Evolutionary conservation across 2,888 invertebrate genomes (phyloP), one percentile per base, ranked within the genome.

Genomic region (Himalopsyche japonica): DNA sequence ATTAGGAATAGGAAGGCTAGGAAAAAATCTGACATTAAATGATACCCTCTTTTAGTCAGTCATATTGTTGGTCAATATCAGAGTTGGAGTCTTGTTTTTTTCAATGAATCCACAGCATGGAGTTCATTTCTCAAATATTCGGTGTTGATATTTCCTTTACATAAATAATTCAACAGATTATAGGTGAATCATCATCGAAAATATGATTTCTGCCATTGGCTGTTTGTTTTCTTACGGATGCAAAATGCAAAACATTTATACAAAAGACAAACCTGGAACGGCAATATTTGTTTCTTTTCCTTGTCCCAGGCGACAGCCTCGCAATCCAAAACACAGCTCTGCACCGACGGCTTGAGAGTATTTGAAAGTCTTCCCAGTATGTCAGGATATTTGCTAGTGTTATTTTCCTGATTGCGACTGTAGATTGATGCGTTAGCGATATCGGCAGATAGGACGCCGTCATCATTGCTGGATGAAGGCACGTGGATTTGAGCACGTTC

Each of bases 261-360:
- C n/a, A n/a, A n/a, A 79, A 47, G 15, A 78, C 20, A 24, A 64
- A 91, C 92, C 92, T 99, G 99, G 92, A 99, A 99, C 1, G 99
- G 99, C 87, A 98, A 92, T 88, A 99, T 99, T 89, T 96, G 95
- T 89, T 97, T 94, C 57, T 95, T 95, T 87, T 95, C 96, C 1
- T 92, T 91, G 91, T 99, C 99, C 96, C 98, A 99, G 0, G 99
- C 99, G 1, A 99, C 99, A 5, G 98, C 98, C 92, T 99, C 99
- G 87, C 98, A 96, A 92, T 99, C 99, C 84, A 99, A 91, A 88
- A 99, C 97, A 90, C 97, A 99, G 47, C 96, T 97, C 77, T 92
- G 91, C 0, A 98, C 96, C 0, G 89, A 88, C 0, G 90, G 90
- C 83, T 90, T 91, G 87, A 94, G 91, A 80, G 95, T 93, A 32